Evolutionary conservation across 30 jellyfish, hydroid and myxozoan genomes (phyloP).

Genomic region (Pelagia noctiluca): DNA sequence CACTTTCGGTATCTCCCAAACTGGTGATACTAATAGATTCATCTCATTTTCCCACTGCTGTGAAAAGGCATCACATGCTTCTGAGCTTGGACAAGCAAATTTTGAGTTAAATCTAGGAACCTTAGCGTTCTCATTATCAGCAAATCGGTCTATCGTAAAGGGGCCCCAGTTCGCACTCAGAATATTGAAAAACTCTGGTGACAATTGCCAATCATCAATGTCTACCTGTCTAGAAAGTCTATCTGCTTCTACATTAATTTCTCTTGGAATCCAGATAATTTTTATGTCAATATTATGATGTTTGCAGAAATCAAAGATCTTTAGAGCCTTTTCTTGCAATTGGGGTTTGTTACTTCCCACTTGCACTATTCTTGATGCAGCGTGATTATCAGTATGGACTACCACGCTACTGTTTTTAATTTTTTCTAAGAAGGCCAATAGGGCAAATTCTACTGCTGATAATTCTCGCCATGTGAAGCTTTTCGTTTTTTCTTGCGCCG

Average conservation of each 20-base stretch:
- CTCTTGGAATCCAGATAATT: conserved; percentile 43
- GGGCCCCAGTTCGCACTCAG: conserved; percentile 31
- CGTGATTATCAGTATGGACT: background rate
- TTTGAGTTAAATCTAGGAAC: conserved; percentile 24
- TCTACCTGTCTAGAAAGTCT: background rate
- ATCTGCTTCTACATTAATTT: conserved; percentile 3
- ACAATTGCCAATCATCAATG: conserved; percentile 27
- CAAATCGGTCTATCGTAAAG: conserved; percentile 14
- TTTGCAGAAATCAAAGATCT: background rate
- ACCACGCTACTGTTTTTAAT: background rate
- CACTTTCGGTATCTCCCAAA: background rate
- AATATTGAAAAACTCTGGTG: background rate
- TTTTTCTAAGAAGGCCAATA: no score
- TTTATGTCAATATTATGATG: no score
- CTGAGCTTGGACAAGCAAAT: conserved; percentile 27
- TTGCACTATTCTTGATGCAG: background rate
- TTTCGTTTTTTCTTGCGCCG: no score
- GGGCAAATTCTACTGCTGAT: no score
- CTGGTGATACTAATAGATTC: conserved; percentile 18
- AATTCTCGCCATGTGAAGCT: no score
- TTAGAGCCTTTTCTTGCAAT: background rate
- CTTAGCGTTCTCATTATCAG: conserved; percentile 28
- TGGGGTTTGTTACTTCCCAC: background rate
- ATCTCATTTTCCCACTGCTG: conserved; percentile 7
- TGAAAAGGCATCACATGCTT: conserved; percentile 25